Evolutionary conservation across 2,888 invertebrate genomes (phyloP).

Genomic region (Timema podura): DNA sequence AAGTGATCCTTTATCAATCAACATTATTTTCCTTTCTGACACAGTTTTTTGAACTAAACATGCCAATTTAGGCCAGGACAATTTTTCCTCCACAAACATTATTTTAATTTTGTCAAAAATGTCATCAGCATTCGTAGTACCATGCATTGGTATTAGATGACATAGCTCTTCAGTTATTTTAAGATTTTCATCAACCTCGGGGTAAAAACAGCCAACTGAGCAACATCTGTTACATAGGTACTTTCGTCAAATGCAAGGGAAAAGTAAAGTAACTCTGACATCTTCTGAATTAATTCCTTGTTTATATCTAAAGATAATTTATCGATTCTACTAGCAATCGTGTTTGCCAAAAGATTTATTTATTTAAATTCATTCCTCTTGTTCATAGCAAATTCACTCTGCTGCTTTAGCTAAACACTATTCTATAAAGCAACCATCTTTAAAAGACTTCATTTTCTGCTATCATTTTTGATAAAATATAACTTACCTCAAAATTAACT

Average conservation of each 20-base stretch:
- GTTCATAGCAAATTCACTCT: background rate
- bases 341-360: background rate
- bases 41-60: background rate
- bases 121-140: no score
- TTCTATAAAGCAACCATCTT: background rate
- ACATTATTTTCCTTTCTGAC: background rate
- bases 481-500: background rate
- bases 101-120: no score
- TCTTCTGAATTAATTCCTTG: background rate
- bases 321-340: background rate
- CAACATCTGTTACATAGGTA: background rate
- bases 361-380: background rate
- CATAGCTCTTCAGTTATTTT: no score
- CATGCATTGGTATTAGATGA: no score
- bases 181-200: no score
- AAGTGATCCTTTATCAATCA: no score
- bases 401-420: background rate
- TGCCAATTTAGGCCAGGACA: background rate
- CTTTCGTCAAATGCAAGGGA: background rate
- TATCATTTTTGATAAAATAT: conserved; percentile 8
- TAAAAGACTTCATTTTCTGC: background rate
- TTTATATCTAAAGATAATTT: background rate
- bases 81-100: no score
- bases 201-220: background rate
- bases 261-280: background rate